Percentiles rank a stretch among this genome's conserved stretches.
Evolutionary conservation across 2,113 vertebrate genomes (phyloP).

Genomic region (Ceuthmochares aereus): DNA sequence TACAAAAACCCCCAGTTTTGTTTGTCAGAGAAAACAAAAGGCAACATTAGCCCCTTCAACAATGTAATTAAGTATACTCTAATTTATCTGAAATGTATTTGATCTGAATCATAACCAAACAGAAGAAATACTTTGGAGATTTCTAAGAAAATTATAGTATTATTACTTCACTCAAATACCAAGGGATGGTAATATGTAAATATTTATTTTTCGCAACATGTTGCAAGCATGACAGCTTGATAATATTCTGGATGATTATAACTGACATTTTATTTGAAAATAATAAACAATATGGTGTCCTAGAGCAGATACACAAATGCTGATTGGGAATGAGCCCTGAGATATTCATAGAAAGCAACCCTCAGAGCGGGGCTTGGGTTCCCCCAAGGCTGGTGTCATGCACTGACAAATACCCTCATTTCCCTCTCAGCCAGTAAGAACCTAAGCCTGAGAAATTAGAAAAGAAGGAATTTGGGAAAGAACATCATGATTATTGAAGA

Average conservation of each 20-base stretch:
- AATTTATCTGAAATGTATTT: conserved; percentile 3
- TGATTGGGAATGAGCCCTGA: not conserved
- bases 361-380: not conserved
- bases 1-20: not conserved
- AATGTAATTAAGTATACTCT: not conserved
- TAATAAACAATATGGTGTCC: not conserved
- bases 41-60: not conserved
- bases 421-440: not conserved
- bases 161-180: not conserved
- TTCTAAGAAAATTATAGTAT: not conserved
- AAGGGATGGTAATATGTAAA: not conserved
- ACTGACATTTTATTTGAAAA: conserved; percentile 18
- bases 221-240: not conserved
- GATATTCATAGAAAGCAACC: not conserved
- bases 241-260: not conserved
- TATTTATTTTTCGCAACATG: not conserved
- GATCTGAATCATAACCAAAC: not conserved
- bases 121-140: not conserved
- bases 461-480: not conserved
- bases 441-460: not conserved
- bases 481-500: not conserved
- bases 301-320: not conserved
- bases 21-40: not conserved
- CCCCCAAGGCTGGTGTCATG: not conserved
- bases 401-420: not conserved